Percentiles rank a stretch among this genome's conserved stretches.
Evolutionary conservation across 2,113 vertebrate genomes (phyloP).

Genomic region (Carassius gibelio): DNA sequence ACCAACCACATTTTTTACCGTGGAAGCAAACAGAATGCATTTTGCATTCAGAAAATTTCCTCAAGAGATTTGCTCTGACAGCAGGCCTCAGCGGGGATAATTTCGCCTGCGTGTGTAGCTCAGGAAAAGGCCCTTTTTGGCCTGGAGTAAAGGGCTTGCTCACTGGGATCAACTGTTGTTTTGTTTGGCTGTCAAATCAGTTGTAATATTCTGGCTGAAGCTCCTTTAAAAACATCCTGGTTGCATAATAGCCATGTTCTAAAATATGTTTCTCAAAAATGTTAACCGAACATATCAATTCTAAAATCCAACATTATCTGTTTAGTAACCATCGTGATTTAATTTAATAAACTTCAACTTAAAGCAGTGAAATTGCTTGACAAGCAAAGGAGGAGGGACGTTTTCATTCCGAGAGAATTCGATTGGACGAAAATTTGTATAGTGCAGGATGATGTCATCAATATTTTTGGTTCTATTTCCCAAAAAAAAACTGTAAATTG

Average conservation of each 20-base stretch:
- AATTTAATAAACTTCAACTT: not conserved
- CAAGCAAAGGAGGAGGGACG: too few species aligned
- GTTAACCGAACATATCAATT: not conserved
- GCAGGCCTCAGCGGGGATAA: not conserved
- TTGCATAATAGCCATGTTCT: not conserved
- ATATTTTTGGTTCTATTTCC: not conserved
- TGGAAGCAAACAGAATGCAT: not conserved
- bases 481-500: not conserved
- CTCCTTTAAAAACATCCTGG: not conserved
- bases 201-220: not conserved
- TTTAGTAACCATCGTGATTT: not conserved
- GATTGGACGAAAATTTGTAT: not conserved
- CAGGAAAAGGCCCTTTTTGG: not conserved
- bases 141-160: not conserved
- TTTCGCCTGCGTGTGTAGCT: not conserved
- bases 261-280: not conserved
- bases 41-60: not conserved
- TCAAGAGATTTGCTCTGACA: not conserved
- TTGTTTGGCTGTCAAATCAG: conserved; percentile 23
- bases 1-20: too few species aligned
- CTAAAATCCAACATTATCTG: not conserved
- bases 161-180: not conserved
- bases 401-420: not conserved
- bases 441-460: not conserved
- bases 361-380: not conserved